Percentiles rank a stretch among this genome's conserved stretches.
Evolutionary conservation across 2,888 invertebrate genomes (phyloP).

Genomic region (Dilophus febrilis): DNA sequence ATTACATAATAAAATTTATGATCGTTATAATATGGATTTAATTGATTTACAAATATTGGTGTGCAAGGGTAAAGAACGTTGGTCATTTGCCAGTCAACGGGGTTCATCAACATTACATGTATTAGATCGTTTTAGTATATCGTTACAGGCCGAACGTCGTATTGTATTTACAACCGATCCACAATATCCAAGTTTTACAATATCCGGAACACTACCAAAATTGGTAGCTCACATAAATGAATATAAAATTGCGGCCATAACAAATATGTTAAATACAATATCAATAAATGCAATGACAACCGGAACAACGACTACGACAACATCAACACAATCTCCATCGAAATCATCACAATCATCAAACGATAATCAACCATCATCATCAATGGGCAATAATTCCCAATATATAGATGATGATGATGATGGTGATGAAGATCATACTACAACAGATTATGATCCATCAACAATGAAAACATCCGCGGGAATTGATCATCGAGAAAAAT

Average conservation of each 20-base stretch:
- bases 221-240: conserved; percentile 83
- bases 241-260: conserved; percentile 58
- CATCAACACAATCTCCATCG: conserved; percentile 7
- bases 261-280: conserved; percentile 35
- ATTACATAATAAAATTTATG: conserved; percentile 53
- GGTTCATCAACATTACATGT: conserved; percentile 74
- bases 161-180: conserved; percentile 71
- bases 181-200: conserved; percentile 65
- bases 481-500: conserved; percentile 3
- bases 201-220: conserved; percentile 73
- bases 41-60: conserved; percentile 76
- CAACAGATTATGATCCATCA: background rate
- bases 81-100: conserved; percentile 73
- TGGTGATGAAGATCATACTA: background rate
- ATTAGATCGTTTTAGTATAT: conserved; percentile 59
- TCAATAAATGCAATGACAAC: conserved; percentile 8
- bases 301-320: conserved; percentile 1
- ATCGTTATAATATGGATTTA: conserved; percentile 61
- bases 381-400: background rate
- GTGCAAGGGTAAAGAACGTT: conserved; percentile 75
- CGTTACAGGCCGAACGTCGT: conserved; percentile 57
- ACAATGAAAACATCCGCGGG: background rate
- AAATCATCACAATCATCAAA: background rate
- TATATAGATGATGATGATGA: conserved; percentile 5
- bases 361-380: conserved; percentile 10